phyloP scores from a whole-genome alignment of 2,113 vertebrate genomes.

The Blennius ocellaris region DNA sequence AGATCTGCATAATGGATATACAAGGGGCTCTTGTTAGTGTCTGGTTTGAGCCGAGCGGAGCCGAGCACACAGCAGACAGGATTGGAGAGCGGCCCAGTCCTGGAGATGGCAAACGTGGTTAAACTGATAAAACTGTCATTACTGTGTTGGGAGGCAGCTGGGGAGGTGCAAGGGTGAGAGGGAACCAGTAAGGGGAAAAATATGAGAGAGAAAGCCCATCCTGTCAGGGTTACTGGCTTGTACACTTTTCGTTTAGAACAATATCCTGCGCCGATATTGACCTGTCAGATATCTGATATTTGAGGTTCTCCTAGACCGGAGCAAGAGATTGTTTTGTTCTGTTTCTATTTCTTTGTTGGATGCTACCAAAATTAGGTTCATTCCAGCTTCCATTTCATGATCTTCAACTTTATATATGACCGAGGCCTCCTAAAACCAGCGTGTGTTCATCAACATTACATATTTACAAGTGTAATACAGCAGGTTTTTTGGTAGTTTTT shows the following conservation, averaged over 20 bases:
- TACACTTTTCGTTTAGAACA: constrained; percentile 20
- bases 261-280: constrained; percentile 31
- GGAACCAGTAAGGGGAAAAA: constrained; percentile 23
- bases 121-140: constrained; percentile 80
- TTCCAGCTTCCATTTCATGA: background rate
- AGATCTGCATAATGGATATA: constrained; percentile 59
- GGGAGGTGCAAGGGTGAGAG: constrained; percentile 48
- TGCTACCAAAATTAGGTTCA: background rate
- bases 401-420: too few relatives aligned
- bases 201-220: constrained; percentile 50
- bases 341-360: background rate
- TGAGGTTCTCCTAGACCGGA: background rate
- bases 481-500: too few relatives aligned
- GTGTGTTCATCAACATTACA: too few relatives aligned
- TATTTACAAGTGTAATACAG: too few relatives aligned
- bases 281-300: constrained; percentile 21
- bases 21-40: constrained; percentile 64
- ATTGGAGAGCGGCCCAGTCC: constrained; percentile 66
- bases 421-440: too few relatives aligned
- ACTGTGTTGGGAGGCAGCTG: constrained; percentile 58
- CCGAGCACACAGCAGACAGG: constrained; percentile 58
- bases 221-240: constrained; percentile 41
- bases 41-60: constrained; percentile 52
- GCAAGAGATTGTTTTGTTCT: background rate
- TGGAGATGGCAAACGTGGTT: constrained; percentile 73